Percentiles rank a stretch among this genome's conserved stretches.
phyloP scores from a whole-genome alignment of 1,140 invertebrate genomes.

The Musca vetustissima region DNA sequence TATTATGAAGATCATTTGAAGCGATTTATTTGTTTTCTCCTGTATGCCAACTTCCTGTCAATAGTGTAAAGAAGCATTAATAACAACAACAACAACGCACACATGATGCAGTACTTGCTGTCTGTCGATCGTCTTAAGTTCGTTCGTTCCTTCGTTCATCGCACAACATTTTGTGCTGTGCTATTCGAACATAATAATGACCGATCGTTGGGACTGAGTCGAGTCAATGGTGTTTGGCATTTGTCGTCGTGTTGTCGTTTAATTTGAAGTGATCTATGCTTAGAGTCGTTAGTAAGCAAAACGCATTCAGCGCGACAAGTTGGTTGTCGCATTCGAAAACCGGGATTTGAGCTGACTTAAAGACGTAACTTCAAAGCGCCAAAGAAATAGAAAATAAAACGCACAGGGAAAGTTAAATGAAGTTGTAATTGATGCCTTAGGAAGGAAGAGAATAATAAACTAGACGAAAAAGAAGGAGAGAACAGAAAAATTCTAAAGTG shows the following conservation, averaged over 20 bases:
- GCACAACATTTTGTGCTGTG: not conserved
- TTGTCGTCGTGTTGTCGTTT: not conserved
- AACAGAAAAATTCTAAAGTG: too few species aligned
- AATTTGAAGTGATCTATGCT: constrained; percentile 9
- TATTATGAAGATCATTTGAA: too few species aligned
- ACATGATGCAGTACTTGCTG: too few species aligned
- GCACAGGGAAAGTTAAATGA: constrained; percentile 4
- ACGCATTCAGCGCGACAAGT: not conserved
- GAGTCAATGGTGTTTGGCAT: not conserved
- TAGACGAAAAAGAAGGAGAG: too few species aligned
- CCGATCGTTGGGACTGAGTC: too few species aligned
- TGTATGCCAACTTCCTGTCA: too few species aligned
- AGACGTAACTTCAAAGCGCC: not conserved
- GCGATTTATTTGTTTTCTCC: too few species aligned
- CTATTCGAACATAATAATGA: not conserved
- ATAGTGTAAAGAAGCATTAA: too few species aligned
- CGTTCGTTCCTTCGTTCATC: not conserved
- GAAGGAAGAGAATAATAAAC: not conserved
- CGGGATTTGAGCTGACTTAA: too few species aligned
- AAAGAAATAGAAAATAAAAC: not conserved
- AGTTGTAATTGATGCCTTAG: not conserved
- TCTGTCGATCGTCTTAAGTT: too few species aligned
- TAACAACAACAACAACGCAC: too few species aligned
- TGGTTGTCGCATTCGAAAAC: not conserved
- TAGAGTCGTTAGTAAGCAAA: constrained; percentile 11